Evolutionary conservation across 2,888 invertebrate genomes (phyloP).

Genomic region (Ormyrus thymus): DNA sequence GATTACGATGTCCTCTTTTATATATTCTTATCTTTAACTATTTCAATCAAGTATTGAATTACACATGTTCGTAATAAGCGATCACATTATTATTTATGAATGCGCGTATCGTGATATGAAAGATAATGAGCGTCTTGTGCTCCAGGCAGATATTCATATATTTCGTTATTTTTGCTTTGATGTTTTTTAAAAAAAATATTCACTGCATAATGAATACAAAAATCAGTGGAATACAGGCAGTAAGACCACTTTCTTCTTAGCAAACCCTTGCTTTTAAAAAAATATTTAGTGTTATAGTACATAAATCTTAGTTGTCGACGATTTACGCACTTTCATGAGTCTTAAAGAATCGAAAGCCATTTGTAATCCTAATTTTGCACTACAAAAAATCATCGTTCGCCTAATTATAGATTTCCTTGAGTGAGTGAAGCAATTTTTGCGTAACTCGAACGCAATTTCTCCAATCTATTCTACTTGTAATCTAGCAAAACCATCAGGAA

Average conservation of each 20-base stretch:
- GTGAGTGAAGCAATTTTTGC: conserved; percentile 29
- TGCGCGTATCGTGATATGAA: conserved; percentile 11
- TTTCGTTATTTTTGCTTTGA: neutral
- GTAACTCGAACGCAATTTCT: conserved; percentile 18
- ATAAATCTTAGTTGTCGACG: too few species aligned
- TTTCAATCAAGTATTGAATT: neutral
- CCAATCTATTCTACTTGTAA: conserved; percentile 15
- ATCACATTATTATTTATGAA: conserved; percentile 20
- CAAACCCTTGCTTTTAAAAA: too few species aligned
- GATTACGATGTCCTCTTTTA: neutral
- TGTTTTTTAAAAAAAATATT: too few species aligned
- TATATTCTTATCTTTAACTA: neutral
- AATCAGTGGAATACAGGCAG: too few species aligned
- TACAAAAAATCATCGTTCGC: neutral
- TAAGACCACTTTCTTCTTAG: too few species aligned
- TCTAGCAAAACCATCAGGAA: conserved; percentile 29
- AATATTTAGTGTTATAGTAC: too few species aligned
- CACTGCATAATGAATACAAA: too few species aligned
- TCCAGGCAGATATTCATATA: neutral
- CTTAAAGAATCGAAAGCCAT: neutral
- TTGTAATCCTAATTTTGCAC: conserved; percentile 9
- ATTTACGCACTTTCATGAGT: too few species aligned
- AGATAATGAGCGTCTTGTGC: conserved; percentile 8
- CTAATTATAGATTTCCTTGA: neutral
- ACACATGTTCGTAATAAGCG: conserved; percentile 7